A percentile compares a stretch with the other conserved stretches of the same genome.
phyloP scores from a whole-genome alignment of 2,888 invertebrate species.

The Xestoiulus laeticollis region DNA sequence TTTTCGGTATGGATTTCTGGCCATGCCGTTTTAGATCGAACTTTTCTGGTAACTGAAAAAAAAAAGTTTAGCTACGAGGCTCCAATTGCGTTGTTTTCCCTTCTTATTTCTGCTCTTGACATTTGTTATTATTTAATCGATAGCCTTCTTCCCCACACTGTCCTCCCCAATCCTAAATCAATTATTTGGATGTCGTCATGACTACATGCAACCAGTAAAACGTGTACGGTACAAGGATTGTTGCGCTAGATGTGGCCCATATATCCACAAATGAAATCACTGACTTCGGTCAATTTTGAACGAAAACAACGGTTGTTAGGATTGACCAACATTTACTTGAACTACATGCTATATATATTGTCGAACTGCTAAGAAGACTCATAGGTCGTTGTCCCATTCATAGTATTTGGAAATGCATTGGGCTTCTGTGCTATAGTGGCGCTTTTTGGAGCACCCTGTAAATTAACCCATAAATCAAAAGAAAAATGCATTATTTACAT shows the following conservation, averaged over 20 bases:
- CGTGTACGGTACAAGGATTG: background rate
- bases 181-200: slow-evolving; percentile 26
- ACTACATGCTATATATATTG: background rate
- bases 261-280: background rate
- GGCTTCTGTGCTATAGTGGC: too few species aligned
- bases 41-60: background rate
- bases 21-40: background rate
- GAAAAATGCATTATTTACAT: too few species aligned
- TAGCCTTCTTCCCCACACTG: background rate
- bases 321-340: background rate
- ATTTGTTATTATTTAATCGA: slow-evolving; percentile 26
- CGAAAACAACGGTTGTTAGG: background rate
- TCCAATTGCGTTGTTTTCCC: slow-evolving; percentile 16
- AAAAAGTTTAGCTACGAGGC: background rate
- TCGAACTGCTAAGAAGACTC: background rate
- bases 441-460: too few species aligned
- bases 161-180: slow-evolving; percentile 6
- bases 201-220: background rate
- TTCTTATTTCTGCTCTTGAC: slow-evolving; percentile 26
- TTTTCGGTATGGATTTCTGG: background rate
- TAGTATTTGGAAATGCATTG: too few species aligned
- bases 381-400: too few species aligned
- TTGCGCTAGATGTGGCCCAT: background rate
- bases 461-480: too few species aligned
- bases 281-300: background rate